Percentiles rank a stretch among this genome's conserved stretches.
These are phyloP conservation scores for Hermaeophaga mercurialis DNA, from an alignment of 2,888 invertebrate genomes.

Conservation along the genomic window DNA sequence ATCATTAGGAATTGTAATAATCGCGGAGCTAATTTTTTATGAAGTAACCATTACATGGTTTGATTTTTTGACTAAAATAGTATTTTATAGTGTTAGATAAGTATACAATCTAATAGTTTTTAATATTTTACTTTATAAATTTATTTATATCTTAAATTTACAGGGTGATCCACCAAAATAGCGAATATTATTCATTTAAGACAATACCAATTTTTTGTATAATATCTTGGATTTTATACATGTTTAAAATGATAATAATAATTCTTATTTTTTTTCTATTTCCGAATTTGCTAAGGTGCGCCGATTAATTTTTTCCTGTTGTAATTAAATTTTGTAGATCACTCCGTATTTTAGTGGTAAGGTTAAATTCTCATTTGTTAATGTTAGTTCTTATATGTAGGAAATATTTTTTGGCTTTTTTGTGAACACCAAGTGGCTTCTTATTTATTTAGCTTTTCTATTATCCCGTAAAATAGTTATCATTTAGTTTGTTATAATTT, in stretches of 20 bases:
- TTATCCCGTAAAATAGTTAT: constrained; percentile 27
- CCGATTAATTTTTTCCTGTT: no score
- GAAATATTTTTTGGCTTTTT: constrained; percentile 29
- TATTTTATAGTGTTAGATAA: constrained; percentile 2
- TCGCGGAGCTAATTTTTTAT: no score
- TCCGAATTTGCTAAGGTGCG: no score
- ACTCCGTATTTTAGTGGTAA: constrained; percentile 5
- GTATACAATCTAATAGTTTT: background rate
- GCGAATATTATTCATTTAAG: no score
- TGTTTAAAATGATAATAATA: no score
- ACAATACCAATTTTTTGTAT: no score
- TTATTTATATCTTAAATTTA: no score
- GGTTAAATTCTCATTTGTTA: constrained; percentile 29
- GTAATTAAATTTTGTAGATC: constrained; percentile 25
- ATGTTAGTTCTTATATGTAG: constrained; percentile 25
- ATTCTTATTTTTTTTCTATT: no score
- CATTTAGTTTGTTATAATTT: constrained; percentile 28
- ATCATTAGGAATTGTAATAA: no score
- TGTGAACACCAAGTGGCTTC: constrained; percentile 36
- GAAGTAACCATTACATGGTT: constrained; percentile 20
- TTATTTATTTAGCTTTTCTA: constrained; percentile 39
- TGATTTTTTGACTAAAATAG: constrained; percentile 27
- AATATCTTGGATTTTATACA: no score
- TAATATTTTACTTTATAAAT: no score
- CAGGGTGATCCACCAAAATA: constrained; percentile 2